These are phyloP conservation scores for Cabera pusaria DNA, from an alignment of 2,888 invertebrate species.

Conservation along the genomic window DNA sequence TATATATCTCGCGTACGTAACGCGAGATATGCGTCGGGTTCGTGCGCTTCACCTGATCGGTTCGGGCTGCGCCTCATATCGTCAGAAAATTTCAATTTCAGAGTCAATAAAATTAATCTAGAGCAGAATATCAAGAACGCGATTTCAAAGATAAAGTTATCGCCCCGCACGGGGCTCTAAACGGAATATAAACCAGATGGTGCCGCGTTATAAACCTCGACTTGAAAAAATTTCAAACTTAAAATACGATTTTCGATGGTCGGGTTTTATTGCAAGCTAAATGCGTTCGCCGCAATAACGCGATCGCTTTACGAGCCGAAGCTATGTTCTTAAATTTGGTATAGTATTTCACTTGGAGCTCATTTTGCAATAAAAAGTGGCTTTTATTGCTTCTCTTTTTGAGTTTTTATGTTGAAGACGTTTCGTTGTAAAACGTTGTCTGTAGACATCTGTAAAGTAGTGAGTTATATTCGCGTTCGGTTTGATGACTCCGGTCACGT, in stretches of 20 bases:
- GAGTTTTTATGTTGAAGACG: slow-evolving; percentile 31
- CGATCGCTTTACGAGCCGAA: slow-evolving; percentile 63
- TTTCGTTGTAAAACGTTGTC: slow-evolving; percentile 28
- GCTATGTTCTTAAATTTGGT: slow-evolving; percentile 55
- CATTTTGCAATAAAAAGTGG: slow-evolving; percentile 35
- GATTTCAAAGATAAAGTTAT: slow-evolving; percentile 40
- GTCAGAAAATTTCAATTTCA: slow-evolving; percentile 32
- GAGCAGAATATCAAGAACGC: slow-evolving; percentile 40
- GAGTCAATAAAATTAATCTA: slow-evolving; percentile 34
- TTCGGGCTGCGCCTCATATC: slow-evolving; percentile 20
- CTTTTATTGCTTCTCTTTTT: slow-evolving; percentile 34
- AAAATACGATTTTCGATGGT: slow-evolving; percentile 63
- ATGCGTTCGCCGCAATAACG: slow-evolving; percentile 67
- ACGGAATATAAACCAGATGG: slow-evolving; percentile 47
- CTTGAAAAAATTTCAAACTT: slow-evolving; percentile 55
- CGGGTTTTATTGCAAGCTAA: slow-evolving; percentile 62
- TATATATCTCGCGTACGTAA: slow-evolving; percentile 1
- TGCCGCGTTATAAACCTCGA: slow-evolving; percentile 35
- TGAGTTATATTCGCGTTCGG: slow-evolving; percentile 18
- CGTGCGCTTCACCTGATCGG: background rate
- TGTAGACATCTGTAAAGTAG: slow-evolving; percentile 25
- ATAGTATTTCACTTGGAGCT: slow-evolving; percentile 49
- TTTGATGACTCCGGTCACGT: slow-evolving; percentile 18
- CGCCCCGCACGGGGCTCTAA: slow-evolving; percentile 38
- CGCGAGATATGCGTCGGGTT: slow-evolving; percentile 5